Evolutionary conservation across 2,888 invertebrate genomes (phyloP).

Genomic region (Hololepta plana): DNA sequence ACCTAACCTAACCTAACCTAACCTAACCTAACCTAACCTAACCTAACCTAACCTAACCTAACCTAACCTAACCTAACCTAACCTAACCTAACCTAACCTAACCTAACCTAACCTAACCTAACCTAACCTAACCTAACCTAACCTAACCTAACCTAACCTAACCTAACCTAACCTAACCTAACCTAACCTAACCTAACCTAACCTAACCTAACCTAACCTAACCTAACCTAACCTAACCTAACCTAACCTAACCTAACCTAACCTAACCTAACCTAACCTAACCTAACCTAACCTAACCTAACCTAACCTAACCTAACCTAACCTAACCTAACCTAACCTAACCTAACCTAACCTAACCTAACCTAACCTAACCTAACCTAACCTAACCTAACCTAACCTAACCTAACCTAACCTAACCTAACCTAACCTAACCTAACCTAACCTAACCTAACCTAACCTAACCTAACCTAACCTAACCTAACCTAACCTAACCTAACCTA

Average conservation of each 20-base stretch:
- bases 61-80: conserved; percentile 8
- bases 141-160: conserved; percentile 9
- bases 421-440: conserved; percentile 8
- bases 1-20: conserved; percentile 7
- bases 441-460: conserved; percentile 8
- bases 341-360: no score
- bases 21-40: conserved; percentile 7
- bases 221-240: conserved; percentile 9
- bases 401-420: conserved; percentile 8
- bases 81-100: conserved; percentile 7
- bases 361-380: conserved; percentile 10
- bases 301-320: conserved; percentile 9
- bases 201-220: conserved; percentile 9
- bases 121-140: conserved; percentile 6
- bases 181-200: conserved; percentile 10
- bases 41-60: conserved; percentile 7
- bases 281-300: conserved; percentile 11
- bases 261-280: conserved; percentile 10
- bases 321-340: conserved; percentile 9
- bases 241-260: conserved; percentile 10
- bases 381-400: conserved; percentile 9
- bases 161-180: no score
- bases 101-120: conserved; percentile 8
- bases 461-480: no score
- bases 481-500: no score